Conservation (phyloP, 2,113 vertebrate genomes). For the Amphilophus citrinellus region DNA sequence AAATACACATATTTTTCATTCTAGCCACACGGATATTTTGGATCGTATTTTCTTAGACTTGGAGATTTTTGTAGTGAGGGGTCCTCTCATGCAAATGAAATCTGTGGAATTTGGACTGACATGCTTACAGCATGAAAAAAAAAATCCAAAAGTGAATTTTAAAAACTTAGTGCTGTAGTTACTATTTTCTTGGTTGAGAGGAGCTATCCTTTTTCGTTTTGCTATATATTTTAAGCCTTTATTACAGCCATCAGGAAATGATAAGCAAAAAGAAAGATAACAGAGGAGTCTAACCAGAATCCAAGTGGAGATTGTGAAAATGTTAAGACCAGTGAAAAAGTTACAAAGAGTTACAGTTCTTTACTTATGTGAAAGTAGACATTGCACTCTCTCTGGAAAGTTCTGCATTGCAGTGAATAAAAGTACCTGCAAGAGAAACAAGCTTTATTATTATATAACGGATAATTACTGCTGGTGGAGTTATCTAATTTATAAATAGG, state of each 20-base stretch:
- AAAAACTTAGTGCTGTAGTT: not conserved
- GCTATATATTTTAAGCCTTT: not conserved
- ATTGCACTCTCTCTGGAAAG: not conserved
- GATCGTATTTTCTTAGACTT: not conserved
- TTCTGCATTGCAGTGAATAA: not conserved
- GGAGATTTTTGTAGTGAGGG: not conserved
- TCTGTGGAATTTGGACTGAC: not conserved
- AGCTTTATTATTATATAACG: not conserved
- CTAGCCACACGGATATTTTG: not conserved
- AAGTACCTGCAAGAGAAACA: not conserved
- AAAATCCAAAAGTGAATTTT: not conserved
- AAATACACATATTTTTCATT: too few relatives aligned
- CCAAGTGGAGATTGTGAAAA: not conserved
- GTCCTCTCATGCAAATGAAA: not conserved
- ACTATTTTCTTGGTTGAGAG: not conserved
- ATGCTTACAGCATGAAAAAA: not conserved
- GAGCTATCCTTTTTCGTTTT: not conserved
- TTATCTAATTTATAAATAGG: not conserved
- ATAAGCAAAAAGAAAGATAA: not conserved
- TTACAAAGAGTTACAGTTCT: not conserved
- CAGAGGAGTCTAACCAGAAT: not conserved
- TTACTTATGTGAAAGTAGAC: not conserved
- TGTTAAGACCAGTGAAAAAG: not conserved
- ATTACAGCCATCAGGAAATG: not conserved
- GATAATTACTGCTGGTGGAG: not conserved